phyloP scores from a whole-genome alignment of 2,888 invertebrate genomes.

The Synergus itoensis region DNA sequence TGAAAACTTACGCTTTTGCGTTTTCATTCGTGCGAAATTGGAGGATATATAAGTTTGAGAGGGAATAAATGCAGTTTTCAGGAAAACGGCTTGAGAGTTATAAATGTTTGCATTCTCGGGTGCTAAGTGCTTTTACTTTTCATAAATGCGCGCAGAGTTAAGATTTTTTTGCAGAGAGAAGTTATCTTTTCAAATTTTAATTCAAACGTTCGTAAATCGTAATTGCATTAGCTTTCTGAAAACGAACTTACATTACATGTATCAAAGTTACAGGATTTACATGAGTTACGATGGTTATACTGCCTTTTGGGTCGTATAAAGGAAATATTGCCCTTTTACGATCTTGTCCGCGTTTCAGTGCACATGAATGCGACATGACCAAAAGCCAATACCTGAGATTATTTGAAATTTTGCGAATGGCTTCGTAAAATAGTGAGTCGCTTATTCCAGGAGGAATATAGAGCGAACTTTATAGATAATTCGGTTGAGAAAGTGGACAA shows the following conservation, averaged over 20 bases:
- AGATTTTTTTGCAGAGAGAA: background rate
- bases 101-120: conserved; percentile 1
- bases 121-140: background rate
- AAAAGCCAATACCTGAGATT: conserved; percentile 17
- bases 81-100: background rate
- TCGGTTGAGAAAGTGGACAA: background rate
- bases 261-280: conserved; percentile 25
- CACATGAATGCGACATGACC: background rate
- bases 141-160: background rate
- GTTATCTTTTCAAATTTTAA: background rate
- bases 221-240: too few relatives aligned
- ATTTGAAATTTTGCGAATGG: conserved; percentile 23
- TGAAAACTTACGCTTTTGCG: conserved; percentile 1
- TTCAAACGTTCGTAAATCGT: too few relatives aligned
- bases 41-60: conserved; percentile 16
- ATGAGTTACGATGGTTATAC: conserved; percentile 6
- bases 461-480: conserved; percentile 8
- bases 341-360: conserved; percentile 10
- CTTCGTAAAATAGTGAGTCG: background rate
- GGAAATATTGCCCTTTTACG: conserved; percentile 18
- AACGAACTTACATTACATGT: too few relatives aligned
- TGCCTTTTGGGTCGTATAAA: conserved; percentile 3
- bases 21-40: conserved; percentile 11
- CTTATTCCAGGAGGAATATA: background rate
- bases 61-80: conserved; percentile 8